Conservation (phyloP, 1,140 invertebrate genomes). For the Pseudachorutes palmiensis region DNA sequence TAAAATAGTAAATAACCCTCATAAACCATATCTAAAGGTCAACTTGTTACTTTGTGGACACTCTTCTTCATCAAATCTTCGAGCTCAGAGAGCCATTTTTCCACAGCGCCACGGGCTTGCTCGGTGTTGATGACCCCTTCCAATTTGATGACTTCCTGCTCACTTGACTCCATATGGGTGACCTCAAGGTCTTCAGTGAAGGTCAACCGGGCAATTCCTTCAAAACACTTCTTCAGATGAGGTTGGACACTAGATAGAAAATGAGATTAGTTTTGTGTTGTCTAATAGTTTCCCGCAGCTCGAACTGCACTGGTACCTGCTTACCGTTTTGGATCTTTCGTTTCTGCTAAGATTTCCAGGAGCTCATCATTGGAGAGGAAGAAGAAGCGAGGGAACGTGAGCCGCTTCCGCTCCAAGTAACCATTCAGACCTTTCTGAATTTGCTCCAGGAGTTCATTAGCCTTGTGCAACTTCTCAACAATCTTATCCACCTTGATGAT, state of each 20-base stretch:
- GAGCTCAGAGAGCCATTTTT: constrained; percentile 90
- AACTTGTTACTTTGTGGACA: constrained; percentile 54
- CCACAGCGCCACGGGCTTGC: constrained; percentile 85
- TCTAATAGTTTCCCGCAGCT: too few relatives aligned
- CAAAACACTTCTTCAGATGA: constrained; percentile 96
- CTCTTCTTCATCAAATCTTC: constrained; percentile 86
- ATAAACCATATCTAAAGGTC: not conserved
- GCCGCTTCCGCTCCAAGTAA: constrained; percentile 89
- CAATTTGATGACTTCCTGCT: constrained; percentile 72
- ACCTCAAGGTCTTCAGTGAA: constrained; percentile 84
- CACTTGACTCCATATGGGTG: constrained; percentile 79
- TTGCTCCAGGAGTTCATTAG: constrained; percentile 73
- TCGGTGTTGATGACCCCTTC: constrained; percentile 74
- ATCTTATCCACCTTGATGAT: constrained; percentile 89
- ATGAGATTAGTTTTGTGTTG: constrained; percentile 1
- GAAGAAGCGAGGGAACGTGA: constrained; percentile 93
- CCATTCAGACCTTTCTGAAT: constrained; percentile 88
- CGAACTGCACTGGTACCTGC: constrained; percentile 6
- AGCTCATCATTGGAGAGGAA: constrained; percentile 95
- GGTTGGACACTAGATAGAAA: constrained; percentile 68
- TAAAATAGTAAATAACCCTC: constrained; percentile 14
- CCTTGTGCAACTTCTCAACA: constrained; percentile 80
- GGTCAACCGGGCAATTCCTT: constrained; percentile 74
- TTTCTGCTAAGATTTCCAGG: constrained; percentile 90
- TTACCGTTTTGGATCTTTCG: constrained; percentile 86